A percentile compares a stretch with the other conserved stretches of the same genome.
These are phyloP conservation scores for Drosophila pseudotakahashii DNA, from an alignment of 2,888 invertebrate species.

Conservation along the genomic window DNA sequence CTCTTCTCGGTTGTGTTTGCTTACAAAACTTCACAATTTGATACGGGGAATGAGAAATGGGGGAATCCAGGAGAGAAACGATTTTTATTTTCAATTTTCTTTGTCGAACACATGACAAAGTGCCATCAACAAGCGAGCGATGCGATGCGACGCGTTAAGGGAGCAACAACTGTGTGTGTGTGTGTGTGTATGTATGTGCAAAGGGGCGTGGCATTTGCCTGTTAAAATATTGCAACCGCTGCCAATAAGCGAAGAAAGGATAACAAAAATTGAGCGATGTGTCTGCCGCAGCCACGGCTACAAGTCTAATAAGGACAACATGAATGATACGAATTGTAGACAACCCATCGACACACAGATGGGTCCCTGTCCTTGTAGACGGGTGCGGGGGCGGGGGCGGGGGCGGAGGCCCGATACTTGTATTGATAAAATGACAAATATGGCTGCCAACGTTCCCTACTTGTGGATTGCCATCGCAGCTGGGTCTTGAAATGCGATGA, in stretches of 20 bases:
- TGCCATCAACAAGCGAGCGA: slow-evolving; percentile 62
- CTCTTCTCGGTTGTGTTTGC: slow-evolving; percentile 22
- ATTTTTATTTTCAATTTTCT: slow-evolving; percentile 78
- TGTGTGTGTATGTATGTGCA: not conserved
- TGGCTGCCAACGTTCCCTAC: slow-evolving; percentile 31
- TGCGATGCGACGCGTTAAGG: slow-evolving; percentile 36
- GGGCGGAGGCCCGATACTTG: slow-evolving; percentile 15
- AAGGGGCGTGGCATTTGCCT: slow-evolving; percentile 51
- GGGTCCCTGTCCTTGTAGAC: slow-evolving; percentile 3
- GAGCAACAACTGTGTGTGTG: slow-evolving; percentile 42
- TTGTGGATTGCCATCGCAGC: slow-evolving; percentile 36
- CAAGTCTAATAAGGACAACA: slow-evolving; percentile 51
- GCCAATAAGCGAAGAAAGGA: slow-evolving; percentile 47
- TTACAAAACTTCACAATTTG: slow-evolving; percentile 67
- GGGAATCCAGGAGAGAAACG: slow-evolving; percentile 18
- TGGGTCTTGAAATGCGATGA: slow-evolving; percentile 29
- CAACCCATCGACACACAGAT: slow-evolving; percentile 19
- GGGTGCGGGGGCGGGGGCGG: not conserved
- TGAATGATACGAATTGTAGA: slow-evolving; percentile 42
- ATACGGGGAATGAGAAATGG: slow-evolving; percentile 29
- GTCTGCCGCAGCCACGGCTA: slow-evolving; percentile 31
- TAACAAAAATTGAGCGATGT: slow-evolving; percentile 49
- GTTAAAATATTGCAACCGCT: slow-evolving; percentile 61
- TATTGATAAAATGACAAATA: slow-evolving; percentile 51
- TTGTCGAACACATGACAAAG: slow-evolving; percentile 75